Evolutionary conservation across 2,888 invertebrate species (phyloP).

Genomic region (Trissonchulus sp.): DNA sequence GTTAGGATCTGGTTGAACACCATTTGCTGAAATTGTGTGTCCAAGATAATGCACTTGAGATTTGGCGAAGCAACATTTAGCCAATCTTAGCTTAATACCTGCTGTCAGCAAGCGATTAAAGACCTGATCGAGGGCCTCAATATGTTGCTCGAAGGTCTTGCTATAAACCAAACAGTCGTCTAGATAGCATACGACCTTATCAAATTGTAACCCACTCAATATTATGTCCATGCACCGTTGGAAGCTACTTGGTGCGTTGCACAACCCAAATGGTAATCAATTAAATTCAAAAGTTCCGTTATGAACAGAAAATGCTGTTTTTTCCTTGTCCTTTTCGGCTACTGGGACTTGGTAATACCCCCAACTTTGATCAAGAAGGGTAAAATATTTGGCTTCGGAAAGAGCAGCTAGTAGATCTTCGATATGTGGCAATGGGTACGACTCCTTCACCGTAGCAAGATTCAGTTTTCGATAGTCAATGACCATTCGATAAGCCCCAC

Average conservation of each 20-base stretch:
- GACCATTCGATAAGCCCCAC: not conserved
- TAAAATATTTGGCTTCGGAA: not conserved
- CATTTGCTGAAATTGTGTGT: not conserved
- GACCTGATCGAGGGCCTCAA: not conserved
- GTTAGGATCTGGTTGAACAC: not conserved
- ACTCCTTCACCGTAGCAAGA: not conserved
- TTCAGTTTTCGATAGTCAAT: not conserved
- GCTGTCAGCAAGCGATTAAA: not conserved
- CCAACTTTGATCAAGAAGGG: not conserved
- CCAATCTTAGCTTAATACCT: not conserved
- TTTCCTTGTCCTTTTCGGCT: not conserved
- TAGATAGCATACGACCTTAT: not conserved
- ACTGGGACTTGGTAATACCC: constrained; percentile 3
- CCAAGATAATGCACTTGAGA: not conserved
- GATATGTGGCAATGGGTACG: not conserved
- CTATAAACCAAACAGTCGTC: not conserved
- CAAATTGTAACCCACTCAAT: not conserved
- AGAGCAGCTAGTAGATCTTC: not conserved
- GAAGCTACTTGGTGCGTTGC: not conserved
- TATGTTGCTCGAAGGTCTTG: not conserved
- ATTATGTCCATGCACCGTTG: not conserved
- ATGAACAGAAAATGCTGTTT: constrained; percentile 5
- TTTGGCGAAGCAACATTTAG: not conserved
- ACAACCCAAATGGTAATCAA: not conserved
- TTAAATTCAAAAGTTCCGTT: not conserved